Conservation (phyloP, 2,797 vertebrate genomes). For the Craterocephalus amniculus region DNA sequence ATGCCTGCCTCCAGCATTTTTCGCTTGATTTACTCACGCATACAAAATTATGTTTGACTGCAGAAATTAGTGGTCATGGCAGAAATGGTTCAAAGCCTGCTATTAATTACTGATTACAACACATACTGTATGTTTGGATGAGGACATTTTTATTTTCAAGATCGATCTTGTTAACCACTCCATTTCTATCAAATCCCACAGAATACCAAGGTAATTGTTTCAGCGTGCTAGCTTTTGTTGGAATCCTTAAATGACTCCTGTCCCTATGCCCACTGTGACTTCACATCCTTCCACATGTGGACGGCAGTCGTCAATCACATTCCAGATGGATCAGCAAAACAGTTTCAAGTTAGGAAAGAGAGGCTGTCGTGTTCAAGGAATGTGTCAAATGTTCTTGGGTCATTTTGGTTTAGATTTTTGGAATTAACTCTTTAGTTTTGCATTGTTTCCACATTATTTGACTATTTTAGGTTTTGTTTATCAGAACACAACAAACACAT, state of each 20-base stretch:
- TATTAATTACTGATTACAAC: slow-evolving; percentile 61
- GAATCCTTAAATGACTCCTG: slow-evolving; percentile 64
- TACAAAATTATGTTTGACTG: slow-evolving; percentile 46
- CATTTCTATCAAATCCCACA: slow-evolving; percentile 41
- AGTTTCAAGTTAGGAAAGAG: slow-evolving; percentile 5
- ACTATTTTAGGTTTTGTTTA: slow-evolving; percentile 39
- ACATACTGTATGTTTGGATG: slow-evolving; percentile 47
- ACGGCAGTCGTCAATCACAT: slow-evolving; percentile 42
- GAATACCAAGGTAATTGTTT: slow-evolving; percentile 72
- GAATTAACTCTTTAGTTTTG: slow-evolving; percentile 13
- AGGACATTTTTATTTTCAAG: slow-evolving; percentile 44
- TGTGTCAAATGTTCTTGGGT: slow-evolving; percentile 32
- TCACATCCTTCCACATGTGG: slow-evolving; percentile 56
- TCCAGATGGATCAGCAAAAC: slow-evolving; percentile 29
- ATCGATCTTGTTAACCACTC: slow-evolving; percentile 53
- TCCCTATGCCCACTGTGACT: slow-evolving; percentile 55
- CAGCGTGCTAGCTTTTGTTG: slow-evolving; percentile 63
- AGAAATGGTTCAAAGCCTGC: slow-evolving; percentile 24
- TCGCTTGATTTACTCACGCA: slow-evolving; percentile 48
- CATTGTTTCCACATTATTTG: slow-evolving; percentile 42
- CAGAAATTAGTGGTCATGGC: slow-evolving; percentile 23
- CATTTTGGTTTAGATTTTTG: slow-evolving; percentile 44
- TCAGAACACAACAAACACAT: slow-evolving; percentile 34
- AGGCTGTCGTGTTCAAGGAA: slow-evolving; percentile 13
- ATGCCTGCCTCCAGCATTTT: slow-evolving; percentile 10